Evolutionary conservation across 2,888 invertebrate species (phyloP).

Genomic region (Polyploca ridens): DNA sequence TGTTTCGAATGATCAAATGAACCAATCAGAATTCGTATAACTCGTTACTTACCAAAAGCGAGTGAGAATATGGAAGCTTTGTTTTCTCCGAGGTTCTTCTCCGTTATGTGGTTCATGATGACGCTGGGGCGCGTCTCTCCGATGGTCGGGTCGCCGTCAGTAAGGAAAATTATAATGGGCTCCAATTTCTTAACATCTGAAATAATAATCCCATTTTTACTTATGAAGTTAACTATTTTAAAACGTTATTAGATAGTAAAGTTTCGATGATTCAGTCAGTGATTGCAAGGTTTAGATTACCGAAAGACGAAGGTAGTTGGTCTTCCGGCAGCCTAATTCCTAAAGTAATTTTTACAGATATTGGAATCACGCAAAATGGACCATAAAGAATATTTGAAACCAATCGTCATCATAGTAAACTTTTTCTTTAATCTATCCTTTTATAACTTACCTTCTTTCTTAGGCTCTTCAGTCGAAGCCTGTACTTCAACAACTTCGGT

Average conservation of each 20-base stretch:
- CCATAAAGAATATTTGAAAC: no score
- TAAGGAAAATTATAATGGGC: conserved; percentile 87
- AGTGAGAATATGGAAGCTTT: conserved; percentile 86
- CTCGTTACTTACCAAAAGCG: conserved; percentile 84
- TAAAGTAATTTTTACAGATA: no score
- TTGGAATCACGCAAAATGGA: no score
- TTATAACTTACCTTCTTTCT: neutral
- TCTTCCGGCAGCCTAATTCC: no score
- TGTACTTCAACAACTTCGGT: neutral
- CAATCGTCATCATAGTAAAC: no score
- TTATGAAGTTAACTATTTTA: no score
- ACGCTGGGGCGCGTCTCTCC: conserved; percentile 80
- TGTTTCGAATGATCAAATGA: no score
- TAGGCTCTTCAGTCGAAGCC: neutral
- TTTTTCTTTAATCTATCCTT: no score
- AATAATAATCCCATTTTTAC: conserved; percentile 3
- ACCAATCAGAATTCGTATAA: neutral
- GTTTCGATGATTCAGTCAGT: no score
- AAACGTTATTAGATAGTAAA: no score
- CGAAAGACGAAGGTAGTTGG: no score
- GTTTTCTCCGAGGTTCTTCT: conserved; percentile 74
- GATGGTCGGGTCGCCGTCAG: conserved; percentile 87
- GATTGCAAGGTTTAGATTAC: no score
- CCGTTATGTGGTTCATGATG: conserved; percentile 80
- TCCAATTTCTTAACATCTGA: conserved; percentile 67